Percentiles rank a stretch among this genome's conserved stretches.
Evolutionary conservation across 2,113 vertebrate species (phyloP).

Genomic region (Lamprologus ornatipinnis): DNA sequence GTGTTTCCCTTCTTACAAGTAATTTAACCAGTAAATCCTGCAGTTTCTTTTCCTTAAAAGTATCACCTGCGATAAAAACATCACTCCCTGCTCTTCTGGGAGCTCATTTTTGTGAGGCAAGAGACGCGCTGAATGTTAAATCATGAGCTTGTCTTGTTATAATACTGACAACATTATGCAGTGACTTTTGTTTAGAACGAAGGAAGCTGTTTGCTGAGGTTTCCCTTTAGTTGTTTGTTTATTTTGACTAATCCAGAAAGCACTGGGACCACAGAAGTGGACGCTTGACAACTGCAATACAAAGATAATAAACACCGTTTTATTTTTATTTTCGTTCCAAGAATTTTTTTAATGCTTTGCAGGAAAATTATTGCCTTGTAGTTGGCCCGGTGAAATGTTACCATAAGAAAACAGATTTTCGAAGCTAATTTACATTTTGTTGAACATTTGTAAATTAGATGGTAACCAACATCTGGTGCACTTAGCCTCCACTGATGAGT

Average conservation of each 20-base stretch:
- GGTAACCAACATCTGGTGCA: slow-evolving; percentile 40
- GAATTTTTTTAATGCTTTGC: not conserved
- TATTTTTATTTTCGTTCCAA: not conserved
- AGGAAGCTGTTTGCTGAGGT: not conserved
- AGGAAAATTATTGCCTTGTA: not conserved
- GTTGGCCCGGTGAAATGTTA: not conserved
- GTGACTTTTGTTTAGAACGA: not conserved
- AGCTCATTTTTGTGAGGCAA: not conserved
- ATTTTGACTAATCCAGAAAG: slow-evolving; percentile 5
- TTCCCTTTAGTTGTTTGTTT: slow-evolving; percentile 18
- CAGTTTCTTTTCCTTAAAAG: not conserved
- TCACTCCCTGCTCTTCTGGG: not conserved
- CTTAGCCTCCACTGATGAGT: not conserved
- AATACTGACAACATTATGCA: not conserved
- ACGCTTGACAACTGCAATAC: slow-evolving; percentile 5
- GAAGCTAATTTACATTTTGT: not conserved
- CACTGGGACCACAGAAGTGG: slow-evolving; percentile 28
- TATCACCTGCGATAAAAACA: not conserved
- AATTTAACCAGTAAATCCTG: not conserved
- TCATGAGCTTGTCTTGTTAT: not conserved
- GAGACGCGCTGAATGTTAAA: not conserved
- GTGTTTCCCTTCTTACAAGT: not conserved
- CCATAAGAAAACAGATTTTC: not conserved
- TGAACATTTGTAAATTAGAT: not conserved
- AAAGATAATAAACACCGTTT: slow-evolving; percentile 28